phyloP scores from a whole-genome alignment of 2,113 vertebrate genomes.

The Xyliphius kryptos region DNA sequence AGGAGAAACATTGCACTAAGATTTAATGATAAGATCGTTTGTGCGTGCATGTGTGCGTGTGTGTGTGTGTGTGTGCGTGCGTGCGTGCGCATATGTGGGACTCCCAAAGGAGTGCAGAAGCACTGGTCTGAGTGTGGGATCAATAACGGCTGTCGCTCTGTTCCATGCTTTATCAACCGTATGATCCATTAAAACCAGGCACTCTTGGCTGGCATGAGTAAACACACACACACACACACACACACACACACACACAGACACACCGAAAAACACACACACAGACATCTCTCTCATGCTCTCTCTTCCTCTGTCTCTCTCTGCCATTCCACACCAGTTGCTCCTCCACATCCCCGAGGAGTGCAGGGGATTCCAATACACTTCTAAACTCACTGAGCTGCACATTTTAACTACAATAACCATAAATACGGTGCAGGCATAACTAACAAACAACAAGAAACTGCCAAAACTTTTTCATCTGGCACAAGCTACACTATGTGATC shows the following conservation, averaged over 20 bases:
- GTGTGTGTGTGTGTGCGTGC: too few species aligned
- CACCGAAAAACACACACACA: too few species aligned
- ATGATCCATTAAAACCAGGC: conserved; percentile 56
- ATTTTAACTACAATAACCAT: conserved; percentile 1
- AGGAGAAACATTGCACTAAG: too few species aligned
- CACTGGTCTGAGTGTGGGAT: conserved; percentile 48
- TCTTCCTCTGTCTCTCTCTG: too few species aligned
- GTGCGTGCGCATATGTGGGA: too few species aligned
- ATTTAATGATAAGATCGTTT: too few species aligned
- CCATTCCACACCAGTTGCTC: conserved; percentile 40
- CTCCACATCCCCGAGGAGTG: conserved; percentile 30
- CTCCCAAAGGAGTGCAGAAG: conserved; percentile 32
- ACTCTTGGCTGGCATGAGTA: conserved; percentile 28
- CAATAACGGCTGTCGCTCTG: conserved; percentile 50
- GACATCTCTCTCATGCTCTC: too few species aligned
- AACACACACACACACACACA: conserved; percentile 23
- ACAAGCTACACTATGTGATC: too few species aligned
- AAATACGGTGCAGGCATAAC: background rate
- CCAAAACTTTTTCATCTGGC: too few species aligned
- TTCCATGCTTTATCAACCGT: conserved; percentile 64
- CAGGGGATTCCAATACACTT: conserved; percentile 27
- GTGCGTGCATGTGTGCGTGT: too few species aligned
- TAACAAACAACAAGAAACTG: background rate
- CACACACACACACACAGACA: conserved; percentile 31
- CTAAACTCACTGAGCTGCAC: conserved; percentile 26